Percentiles rank a stretch among this genome's conserved stretches.
These are phyloP conservation scores for Heliconius sara DNA, from an alignment of 2,888 invertebrate genomes.

Conservation along the genomic window DNA sequence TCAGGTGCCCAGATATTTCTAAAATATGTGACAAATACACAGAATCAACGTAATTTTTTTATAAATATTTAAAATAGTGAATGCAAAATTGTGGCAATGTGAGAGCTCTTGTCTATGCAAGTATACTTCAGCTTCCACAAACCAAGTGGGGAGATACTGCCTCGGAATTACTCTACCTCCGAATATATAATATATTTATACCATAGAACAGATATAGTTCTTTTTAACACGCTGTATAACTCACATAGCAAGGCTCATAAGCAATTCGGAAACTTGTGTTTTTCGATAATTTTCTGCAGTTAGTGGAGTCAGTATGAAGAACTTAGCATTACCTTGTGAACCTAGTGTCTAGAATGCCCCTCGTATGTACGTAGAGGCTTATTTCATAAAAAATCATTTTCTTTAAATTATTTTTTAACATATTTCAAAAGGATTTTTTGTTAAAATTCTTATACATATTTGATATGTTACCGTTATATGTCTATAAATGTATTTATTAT, in stretches of 20 bases:
- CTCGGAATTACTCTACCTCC: constrained; percentile 2
- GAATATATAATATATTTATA: background rate
- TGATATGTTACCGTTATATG: too few species aligned
- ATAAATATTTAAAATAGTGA: constrained; percentile 31
- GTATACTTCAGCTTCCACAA: constrained; percentile 10
- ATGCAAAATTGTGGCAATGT: constrained; percentile 31
- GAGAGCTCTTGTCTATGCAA: constrained; percentile 15
- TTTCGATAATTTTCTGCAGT: too few species aligned
- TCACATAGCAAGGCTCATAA: background rate
- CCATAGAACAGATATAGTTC: background rate
- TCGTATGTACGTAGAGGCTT: too few species aligned
- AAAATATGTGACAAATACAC: background rate
- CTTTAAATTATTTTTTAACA: too few species aligned
- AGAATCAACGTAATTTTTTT: constrained; percentile 7
- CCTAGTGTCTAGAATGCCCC: too few species aligned
- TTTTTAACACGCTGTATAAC: background rate
- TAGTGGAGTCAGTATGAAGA: too few species aligned
- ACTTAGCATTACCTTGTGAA: too few species aligned
- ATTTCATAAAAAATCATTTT: too few species aligned
- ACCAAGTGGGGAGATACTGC: constrained; percentile 28
- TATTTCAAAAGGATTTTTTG: too few species aligned
- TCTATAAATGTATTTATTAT: too few species aligned
- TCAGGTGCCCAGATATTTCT: too few species aligned
- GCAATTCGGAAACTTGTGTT: background rate
- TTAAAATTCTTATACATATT: too few species aligned